Percentiles rank a stretch among this genome's conserved stretches.
Evolutionary conservation across 2,888 invertebrate species (phyloP).

Genomic region (Ctena decussata): DNA sequence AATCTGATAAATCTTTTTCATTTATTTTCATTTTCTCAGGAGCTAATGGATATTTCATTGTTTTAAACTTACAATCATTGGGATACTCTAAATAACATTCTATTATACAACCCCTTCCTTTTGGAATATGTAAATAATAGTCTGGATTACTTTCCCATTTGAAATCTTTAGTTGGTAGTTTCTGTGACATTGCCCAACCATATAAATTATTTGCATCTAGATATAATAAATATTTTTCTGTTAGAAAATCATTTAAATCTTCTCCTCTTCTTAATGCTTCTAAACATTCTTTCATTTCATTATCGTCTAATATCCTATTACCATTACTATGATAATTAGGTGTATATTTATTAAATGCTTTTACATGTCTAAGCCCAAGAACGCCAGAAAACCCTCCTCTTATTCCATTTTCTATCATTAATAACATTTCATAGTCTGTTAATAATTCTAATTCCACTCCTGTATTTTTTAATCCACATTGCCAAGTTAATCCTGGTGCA

Average conservation of each 20-base stretch:
- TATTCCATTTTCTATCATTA: conserved; percentile 57
- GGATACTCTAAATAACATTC: conserved; percentile 51
- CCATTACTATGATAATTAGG: conserved; percentile 13
- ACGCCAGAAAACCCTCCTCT: conserved; percentile 47
- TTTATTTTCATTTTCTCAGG: conserved; percentile 38
- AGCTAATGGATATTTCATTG: conserved; percentile 44
- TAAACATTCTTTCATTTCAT: conserved; percentile 17
- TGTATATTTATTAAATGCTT: conserved; percentile 46
- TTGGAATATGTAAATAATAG: conserved; percentile 34
- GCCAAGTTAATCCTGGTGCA: conserved; percentile 74
- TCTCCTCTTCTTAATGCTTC: background rate
- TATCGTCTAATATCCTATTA: conserved; percentile 20
- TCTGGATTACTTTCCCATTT: conserved; percentile 23
- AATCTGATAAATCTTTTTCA: conserved; percentile 38
- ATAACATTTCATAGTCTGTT: conserved; percentile 46
- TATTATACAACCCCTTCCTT: conserved; percentile 40
- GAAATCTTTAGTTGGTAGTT: conserved; percentile 75
- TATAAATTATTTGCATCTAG: conserved; percentile 65
- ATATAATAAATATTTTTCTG: conserved; percentile 20
- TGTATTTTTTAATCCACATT: conserved; percentile 45
- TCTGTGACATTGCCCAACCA: conserved; percentile 77
- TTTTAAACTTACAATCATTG: conserved; percentile 37
- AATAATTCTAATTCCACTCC: conserved; percentile 48
- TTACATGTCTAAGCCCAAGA: conserved; percentile 36
- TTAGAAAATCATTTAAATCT: conserved; percentile 17